Base-by-base conservation (phyloP, 92 coral and sea anemone genomes). In the Plumapathes pennacea region DNA sequence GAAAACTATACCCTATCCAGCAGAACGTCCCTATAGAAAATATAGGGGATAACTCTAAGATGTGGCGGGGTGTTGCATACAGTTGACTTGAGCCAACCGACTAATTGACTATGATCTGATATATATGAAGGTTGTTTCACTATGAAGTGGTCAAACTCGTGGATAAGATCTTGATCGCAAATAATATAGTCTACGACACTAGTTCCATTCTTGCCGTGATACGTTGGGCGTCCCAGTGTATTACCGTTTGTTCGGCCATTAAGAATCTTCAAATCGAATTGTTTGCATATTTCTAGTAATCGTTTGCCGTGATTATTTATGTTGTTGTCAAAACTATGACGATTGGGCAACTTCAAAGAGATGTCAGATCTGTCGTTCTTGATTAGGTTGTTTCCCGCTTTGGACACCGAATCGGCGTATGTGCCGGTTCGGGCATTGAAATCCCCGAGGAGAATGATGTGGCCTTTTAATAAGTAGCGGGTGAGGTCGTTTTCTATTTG, bases 131-230 rank as follows among this genome's bases (percentile, higher is more conserved):
- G 65, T 54, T 54, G 38, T 26, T 38, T 40, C 2, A 66, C 73
- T 17, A 46, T 67, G 36, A 67, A 67, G 56, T 54, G 55, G 53
- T 67, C 55, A 19, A 42, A 38, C 42, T 56, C 3, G 25, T 42
- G 40, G 32, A 67, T 40, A 67, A 67, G 29, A 19, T 2, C 28
- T 43, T 67, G 75, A 46, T 69, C 76, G 0, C 48, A 55, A 23
- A 57, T 57, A 14, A 69, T 69, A 46, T 69, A 69, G 13, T 72
- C 79, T 39, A 72, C 79, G 6, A 63, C 54, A 51, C 79, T 72
- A 32, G 50, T 55, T 9, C 64, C 79, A 72, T 72, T 72, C 29
- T 10, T 32, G 40, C 52, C 41, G 31, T 43, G 41, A 32, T 59
- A 69, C 14, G 67, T 69, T 14, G 38, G 8, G 15, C 46, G 41